A percentile compares a stretch with the other conserved stretches of the same genome.
Evolutionary conservation across 2,113 vertebrate species (phyloP).

Genomic region (Ahaetulla prasina): DNA sequence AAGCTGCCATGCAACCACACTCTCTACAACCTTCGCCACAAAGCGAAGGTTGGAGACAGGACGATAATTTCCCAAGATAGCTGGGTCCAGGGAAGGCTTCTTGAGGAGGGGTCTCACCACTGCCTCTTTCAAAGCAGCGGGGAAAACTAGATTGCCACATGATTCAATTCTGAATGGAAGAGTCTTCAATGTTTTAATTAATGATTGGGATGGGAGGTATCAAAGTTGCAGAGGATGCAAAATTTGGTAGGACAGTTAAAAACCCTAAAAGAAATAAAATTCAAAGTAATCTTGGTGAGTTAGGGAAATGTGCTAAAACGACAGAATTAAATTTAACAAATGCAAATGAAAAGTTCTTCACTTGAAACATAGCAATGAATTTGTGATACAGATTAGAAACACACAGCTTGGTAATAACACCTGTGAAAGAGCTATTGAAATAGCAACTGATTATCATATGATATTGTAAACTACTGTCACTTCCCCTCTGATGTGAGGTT

Average conservation of each 20-base stretch:
- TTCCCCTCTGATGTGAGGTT: neutral
- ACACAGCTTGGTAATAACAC: neutral
- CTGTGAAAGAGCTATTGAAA: neutral
- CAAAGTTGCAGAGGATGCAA: neutral
- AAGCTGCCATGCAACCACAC: too few species aligned
- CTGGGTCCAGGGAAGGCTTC: too few species aligned
- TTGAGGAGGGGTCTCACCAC: too few species aligned
- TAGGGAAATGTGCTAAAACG: neutral
- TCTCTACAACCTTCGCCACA: too few species aligned
- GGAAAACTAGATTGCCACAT: neutral
- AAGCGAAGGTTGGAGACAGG: too few species aligned
- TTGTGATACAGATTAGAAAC: neutral
- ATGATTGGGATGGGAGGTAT: neutral
- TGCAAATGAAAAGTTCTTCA: neutral
- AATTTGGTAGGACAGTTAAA: neutral
- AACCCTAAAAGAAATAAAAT: neutral
- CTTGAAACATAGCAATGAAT: neutral
- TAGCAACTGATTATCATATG: neutral
- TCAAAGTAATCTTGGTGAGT: neutral
- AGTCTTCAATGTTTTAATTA: neutral
- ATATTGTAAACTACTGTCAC: neutral
- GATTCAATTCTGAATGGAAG: neutral
- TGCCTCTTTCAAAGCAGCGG: too few species aligned
- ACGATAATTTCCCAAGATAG: too few species aligned
- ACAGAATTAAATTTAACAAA: neutral